A percentile compares a stretch with the other conserved stretches of the same genome.
These are phyloP conservation scores for Rhynchomys soricoides DNA, from an alignment of 2,113 vertebrate species.

Conservation along the genomic window DNA sequence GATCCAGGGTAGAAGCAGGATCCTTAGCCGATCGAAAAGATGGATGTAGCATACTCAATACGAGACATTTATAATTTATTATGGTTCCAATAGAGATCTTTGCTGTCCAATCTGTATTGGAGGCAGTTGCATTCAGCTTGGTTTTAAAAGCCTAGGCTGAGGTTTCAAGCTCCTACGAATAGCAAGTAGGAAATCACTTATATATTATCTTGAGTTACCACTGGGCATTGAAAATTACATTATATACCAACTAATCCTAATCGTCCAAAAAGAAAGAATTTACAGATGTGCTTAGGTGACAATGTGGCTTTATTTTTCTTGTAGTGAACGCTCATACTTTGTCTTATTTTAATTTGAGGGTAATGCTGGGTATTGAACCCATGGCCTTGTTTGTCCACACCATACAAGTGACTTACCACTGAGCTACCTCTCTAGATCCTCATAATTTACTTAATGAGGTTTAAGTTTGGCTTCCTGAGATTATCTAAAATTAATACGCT, in stretches of 20 bases:
- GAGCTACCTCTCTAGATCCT: neutral
- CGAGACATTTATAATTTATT: neutral
- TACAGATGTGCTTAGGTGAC: neutral
- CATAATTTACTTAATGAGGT: neutral
- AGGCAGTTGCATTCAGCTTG: neutral
- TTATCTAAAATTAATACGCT: conserved; percentile 55
- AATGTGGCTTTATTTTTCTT: neutral
- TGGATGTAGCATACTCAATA: neutral
- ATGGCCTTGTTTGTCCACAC: no score
- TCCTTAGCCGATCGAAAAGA: neutral
- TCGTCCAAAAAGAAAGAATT: neutral
- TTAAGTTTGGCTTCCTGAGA: neutral
- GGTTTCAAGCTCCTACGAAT: neutral
- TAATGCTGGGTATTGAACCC: neutral
- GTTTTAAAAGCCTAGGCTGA: neutral
- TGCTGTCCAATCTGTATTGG: neutral
- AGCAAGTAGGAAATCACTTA: no score
- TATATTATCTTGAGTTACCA: neutral
- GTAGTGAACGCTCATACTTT: neutral
- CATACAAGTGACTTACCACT: neutral
- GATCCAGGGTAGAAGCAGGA: neutral
- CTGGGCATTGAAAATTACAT: no score
- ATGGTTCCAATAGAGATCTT: neutral
- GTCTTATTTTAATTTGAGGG: neutral
- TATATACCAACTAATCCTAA: neutral